Base-by-base conservation (phyloP, 2,797 vertebrate species). In the Acipenser transmontanus region DNA sequence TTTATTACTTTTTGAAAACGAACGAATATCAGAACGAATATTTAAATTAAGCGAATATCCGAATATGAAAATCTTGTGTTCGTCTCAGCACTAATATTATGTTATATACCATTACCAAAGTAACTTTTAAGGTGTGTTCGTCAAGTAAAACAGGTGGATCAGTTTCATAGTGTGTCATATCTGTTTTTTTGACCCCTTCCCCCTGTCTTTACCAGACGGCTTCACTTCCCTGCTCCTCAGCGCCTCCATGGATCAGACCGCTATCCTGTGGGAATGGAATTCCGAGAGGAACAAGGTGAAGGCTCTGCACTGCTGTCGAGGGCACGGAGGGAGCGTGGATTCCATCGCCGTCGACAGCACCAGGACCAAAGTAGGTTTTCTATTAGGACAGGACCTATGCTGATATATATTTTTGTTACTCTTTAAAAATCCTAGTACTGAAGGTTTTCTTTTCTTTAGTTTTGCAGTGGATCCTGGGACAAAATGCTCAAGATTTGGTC, bases 401-500 rank as follows among this genome's bases (percentile, higher is more conserved):
- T 34, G 34, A 34, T 34, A 34, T 34, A 34, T 34, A 34, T 34
- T 34, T 34, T 34, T 34, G 4, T 34, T 34, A 34, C 50, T 7
- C 7, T 17, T 67, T 61, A 67, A 7, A 34, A 34, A 34, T 34
- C 34, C 34, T 54, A 3, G 7, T 54, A n/a, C 52, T 54, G 34
- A 34, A 34, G 52, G 7, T 9, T 47, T 71, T 7, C 70, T 12
- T 76, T 64, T 57, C 1, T 68, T 69, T 72, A 99, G 97, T 98
- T 99, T 84, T 98, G 97, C 92, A 98, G 95, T 74, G 97, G 95
- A 67, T 99, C 97, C 54, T 99, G 97, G 97, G 97, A 99, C 84
- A 99, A 94, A 81, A 98, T 99, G 97, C 81, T 99, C 68, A 99
- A 99, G 87, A 91, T 99, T 65, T 99, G 97, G 97, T 98, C 96